Base-by-base conservation (phyloP, 2,113 vertebrate species). In the cattle (Bos taurus) region DNA sequence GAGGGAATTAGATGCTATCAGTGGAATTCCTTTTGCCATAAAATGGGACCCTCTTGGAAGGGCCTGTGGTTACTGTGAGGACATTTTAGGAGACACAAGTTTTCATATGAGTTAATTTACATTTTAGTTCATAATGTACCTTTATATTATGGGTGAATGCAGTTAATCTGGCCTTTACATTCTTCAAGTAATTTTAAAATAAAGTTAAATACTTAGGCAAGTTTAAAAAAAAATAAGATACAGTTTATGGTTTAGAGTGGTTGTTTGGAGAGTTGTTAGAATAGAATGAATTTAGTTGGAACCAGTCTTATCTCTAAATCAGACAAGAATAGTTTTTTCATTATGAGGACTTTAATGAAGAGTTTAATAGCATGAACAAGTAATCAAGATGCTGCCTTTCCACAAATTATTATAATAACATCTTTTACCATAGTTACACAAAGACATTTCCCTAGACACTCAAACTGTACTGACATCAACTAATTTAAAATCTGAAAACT, bases 351-450 rank as follows among this genome's bases (percentile, higher is more conserved):
- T 96, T 89, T 92, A 50, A 67, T 96, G 26, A 92, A 85, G 81
- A 56, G 12, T 90, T 96, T 97, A 97, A 93, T 91, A 95, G 89
- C 12, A 57, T 94, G 60, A 85, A 92, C 19, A 96, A 82, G 36
- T 52, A 95, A 97, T 96, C 88, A 87, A 87, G 14, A 81, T 93
- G 2, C 40, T 90, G n/a, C 25, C 64, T 84, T n/a, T 84, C 11
- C 56, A 94, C 9, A 94, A 96, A 93, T 96, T 97, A 74, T 89
- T 80, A 97, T 91, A 93, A 93, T 96, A 88, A 94, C 17, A 91
- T 57, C 21, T 97, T 97, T 28, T 67, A 77, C 25, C 60, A 78
- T 78, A 89, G 54, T 94, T 96, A 84, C n/a, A 43, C 4, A 86
- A 36, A 96, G 40, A 59, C 25, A 84, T 93, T 98, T 71, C 62